Conservation (phyloP, 1,140 invertebrate genomes). For the Conus betulinus region DNA sequence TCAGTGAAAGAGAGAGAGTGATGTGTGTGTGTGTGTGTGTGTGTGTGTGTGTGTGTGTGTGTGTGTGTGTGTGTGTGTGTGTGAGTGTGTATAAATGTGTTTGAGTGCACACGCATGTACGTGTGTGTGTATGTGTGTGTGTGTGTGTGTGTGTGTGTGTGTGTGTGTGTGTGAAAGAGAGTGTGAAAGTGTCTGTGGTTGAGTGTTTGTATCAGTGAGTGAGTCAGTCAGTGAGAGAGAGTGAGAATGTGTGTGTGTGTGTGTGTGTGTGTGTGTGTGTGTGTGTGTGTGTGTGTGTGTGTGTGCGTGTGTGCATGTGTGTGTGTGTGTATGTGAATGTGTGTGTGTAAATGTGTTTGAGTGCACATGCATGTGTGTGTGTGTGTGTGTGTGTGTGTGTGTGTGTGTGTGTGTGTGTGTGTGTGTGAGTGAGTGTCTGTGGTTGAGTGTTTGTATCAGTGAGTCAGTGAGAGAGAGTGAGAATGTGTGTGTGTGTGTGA, state of each 20-base stretch:
- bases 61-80: too few relatives aligned
- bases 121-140: too few relatives aligned
- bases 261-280: constrained; percentile 21
- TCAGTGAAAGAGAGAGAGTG: not conserved
- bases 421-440: not conserved
- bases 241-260: not conserved
- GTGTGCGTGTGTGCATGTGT: constrained; percentile 21
- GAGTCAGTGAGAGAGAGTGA: not conserved
- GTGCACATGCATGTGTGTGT: constrained; percentile 17
- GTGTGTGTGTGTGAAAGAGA: too few relatives aligned
- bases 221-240: too few relatives aligned
- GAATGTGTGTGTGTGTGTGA: not conserved
- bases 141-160: too few relatives aligned
- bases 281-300: constrained; percentile 20
- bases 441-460: not conserved
- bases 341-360: constrained; percentile 10
- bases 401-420: constrained; percentile 9
- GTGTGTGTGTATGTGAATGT: not conserved
- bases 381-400: not conserved
- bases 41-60: too few relatives aligned
- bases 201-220: too few relatives aligned
- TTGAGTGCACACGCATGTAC: too few relatives aligned
- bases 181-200: too few relatives aligned
- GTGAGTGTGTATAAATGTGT: too few relatives aligned
- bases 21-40: not conserved